Percentiles rank a stretch among this genome's conserved stretches.
These are phyloP conservation scores for Athrips mouffetella DNA, from an alignment of 2,888 invertebrate genomes.

Conservation along the genomic window DNA sequence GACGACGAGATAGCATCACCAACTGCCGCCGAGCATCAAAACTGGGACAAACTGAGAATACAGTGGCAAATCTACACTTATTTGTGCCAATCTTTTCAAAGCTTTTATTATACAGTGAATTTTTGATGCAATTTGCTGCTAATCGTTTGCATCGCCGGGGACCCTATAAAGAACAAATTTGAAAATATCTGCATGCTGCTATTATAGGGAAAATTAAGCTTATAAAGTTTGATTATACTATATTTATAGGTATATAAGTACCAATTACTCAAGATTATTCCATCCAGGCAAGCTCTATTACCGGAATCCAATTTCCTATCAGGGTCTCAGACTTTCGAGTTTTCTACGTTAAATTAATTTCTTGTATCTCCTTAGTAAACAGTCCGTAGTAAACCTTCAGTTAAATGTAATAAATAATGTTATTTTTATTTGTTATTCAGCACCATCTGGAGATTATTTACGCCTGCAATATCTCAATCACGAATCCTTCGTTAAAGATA, in stretches of 20 bases:
- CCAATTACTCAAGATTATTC: neutral
- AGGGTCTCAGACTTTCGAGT: neutral
- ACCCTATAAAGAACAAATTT: no score
- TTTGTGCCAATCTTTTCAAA: neutral
- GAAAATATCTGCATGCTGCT: no score
- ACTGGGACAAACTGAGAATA: conserved; percentile 11
- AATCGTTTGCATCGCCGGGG: no score
- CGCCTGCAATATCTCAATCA: conserved; percentile 20
- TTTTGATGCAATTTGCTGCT: no score
- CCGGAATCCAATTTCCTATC: neutral
- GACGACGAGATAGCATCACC: conserved; percentile 6
- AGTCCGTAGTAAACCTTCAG: neutral
- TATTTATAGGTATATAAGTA: neutral
- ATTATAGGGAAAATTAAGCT: neutral
- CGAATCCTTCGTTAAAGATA: conserved; percentile 23
- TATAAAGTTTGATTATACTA: neutral
- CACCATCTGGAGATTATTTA: no score
- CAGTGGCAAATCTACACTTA: neutral
- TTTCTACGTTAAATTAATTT: neutral
- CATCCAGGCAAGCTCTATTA: neutral
- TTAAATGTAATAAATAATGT: no score
- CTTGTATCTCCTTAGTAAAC: conserved; percentile 1
- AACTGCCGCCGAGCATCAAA: conserved; percentile 4
- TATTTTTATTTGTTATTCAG: no score
- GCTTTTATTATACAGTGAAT: no score